Evolutionary conservation across 2,888 invertebrate species (phyloP), one percentile per base, ranked within the genome.

Genomic region (Nomada fucata): DNA sequence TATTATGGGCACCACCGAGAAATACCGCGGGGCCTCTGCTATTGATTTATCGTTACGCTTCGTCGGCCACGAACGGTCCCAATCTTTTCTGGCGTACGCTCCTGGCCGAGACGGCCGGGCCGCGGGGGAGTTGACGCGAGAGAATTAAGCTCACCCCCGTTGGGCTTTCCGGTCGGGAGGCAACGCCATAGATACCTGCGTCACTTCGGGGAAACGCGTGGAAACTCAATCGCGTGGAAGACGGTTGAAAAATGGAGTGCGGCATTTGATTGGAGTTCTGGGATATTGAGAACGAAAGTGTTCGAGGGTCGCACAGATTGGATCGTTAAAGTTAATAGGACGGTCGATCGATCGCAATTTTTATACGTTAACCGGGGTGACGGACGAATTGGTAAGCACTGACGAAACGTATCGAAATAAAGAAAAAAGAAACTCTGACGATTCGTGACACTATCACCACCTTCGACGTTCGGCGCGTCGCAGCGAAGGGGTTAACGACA

Each of bases 41-140:
- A 92, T 92, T 92, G 92, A 92, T 92, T 92, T 92, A 92, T 92
- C 90, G 92, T 92, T 92, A 91, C 91, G 89, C 89, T 90, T 88
- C 83, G 84, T 69, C 76, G 82, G 70, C 86, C 83, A 86, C 85
- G 86, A 86, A 86, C 89, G 87, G 87, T 86, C 85, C 85, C 82
- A 82, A 83, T 86, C 89, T 81, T 83, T 76, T 44, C 74, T 71
- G 71, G 76, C 72, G 72, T 61, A 76, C 87, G 85, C 86, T 83
- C 85, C 83, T 85, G 83, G 76, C 78, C 53, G 61, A 70, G 20
- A 23, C 53, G 57, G 29, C 23, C 11, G 44, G 44, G 69, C 23
- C 11, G 44, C 57, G 73, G 55, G 67, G 64, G 52, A 67, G 69
- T 11, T 36, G 76, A 64, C 65, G 77, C 79, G 81, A 71, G 81